phyloP scores from a whole-genome alignment of 1,140 invertebrate genomes.

The Heliconius melpomene region DNA sequence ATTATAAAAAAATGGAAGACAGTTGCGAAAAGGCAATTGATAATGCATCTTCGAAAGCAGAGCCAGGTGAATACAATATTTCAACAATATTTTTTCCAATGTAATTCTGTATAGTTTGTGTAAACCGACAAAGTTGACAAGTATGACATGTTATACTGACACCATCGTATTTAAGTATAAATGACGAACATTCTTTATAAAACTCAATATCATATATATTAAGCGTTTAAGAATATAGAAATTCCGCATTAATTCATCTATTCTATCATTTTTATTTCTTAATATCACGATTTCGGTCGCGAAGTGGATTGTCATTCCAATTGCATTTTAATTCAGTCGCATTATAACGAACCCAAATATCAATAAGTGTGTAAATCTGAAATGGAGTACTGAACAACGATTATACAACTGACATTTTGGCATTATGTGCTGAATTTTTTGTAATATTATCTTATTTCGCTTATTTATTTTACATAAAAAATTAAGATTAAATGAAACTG shows the following conservation, averaged over 20 bases:
- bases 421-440: not conserved
- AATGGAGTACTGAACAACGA: slow-evolving; percentile 18
- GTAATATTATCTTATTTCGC: not conserved
- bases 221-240: not conserved
- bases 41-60: slow-evolving; percentile 39
- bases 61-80: slow-evolving; percentile 35
- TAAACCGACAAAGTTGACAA: slow-evolving; percentile 48
- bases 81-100: slow-evolving; percentile 15
- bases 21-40: slow-evolving; percentile 46
- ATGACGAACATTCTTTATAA: not conserved
- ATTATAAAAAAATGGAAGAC: slow-evolving; percentile 57
- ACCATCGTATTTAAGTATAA: not conserved
- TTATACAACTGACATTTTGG: slow-evolving; percentile 1
- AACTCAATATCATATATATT: not conserved
- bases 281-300: not conserved
- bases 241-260: not conserved
- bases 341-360: slow-evolving; percentile 54
- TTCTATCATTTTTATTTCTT: not conserved
- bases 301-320: slow-evolving; percentile 24
- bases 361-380: slow-evolving; percentile 45
- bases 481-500: not conserved
- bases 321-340: slow-evolving; percentile 44
- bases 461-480: not conserved
- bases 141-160: slow-evolving; percentile 37
- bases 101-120: slow-evolving; percentile 43